phyloP scores from a whole-genome alignment of 2,888 invertebrate species.

The Laspeyria flexula region DNA sequence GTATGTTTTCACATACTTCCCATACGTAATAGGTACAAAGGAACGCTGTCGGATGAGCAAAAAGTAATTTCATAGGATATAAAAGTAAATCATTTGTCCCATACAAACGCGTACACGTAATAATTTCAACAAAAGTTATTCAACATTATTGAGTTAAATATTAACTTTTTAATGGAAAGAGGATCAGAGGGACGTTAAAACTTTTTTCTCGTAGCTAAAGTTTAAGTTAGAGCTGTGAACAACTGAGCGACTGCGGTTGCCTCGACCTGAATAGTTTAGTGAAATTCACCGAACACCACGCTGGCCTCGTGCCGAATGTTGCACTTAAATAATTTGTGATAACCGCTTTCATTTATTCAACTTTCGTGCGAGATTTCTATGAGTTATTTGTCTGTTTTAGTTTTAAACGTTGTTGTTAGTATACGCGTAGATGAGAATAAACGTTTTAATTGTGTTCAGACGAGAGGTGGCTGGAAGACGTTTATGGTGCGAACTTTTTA shows the following conservation, averaged over 20 bases:
- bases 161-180: constrained; percentile 44
- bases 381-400: constrained; percentile 63
- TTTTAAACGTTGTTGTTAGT: constrained; percentile 39
- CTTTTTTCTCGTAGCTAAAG: constrained; percentile 56
- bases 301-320: constrained; percentile 80
- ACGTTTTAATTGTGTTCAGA: constrained; percentile 58
- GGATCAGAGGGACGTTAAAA: constrained; percentile 48
- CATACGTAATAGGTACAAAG: constrained; percentile 19
- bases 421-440: constrained; percentile 27
- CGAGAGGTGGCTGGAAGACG: constrained; percentile 56
- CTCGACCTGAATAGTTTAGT: constrained; percentile 80
- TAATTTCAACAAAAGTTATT: constrained; percentile 26
- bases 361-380: constrained; percentile 64
- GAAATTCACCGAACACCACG: constrained; percentile 72
- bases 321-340: constrained; percentile 81
- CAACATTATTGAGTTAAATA: constrained; percentile 38
- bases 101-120: constrained; percentile 29
- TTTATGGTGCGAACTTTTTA: constrained; percentile 72
- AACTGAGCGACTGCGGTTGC: constrained; percentile 77
- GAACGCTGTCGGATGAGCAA: constrained; percentile 23
- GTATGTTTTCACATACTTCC: constrained; percentile 1
- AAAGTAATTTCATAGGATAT: constrained; percentile 36
- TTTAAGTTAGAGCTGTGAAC: constrained; percentile 67
- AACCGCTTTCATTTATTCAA: constrained; percentile 79
- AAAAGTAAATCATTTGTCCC: constrained; percentile 35